Conservation (phyloP, 1,140 invertebrate species). For the Cyclina sinensis region DNA sequence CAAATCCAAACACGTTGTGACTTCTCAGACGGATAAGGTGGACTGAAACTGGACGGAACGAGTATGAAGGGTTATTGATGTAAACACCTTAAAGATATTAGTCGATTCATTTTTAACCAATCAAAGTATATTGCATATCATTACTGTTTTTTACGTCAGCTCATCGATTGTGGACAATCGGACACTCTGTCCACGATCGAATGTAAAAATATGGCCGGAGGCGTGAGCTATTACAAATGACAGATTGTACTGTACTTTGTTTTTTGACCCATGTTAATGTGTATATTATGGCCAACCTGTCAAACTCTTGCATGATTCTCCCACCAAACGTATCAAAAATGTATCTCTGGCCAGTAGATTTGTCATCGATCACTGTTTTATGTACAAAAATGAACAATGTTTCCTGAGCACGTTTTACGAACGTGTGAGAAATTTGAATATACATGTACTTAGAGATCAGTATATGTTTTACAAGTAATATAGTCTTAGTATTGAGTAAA, state of each 20-base stretch:
- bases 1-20: not conserved
- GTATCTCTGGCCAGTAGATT: not conserved
- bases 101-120: not conserved
- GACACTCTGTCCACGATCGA: not conserved
- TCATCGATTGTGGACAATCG: not conserved
- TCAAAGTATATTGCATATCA: constrained; percentile 8
- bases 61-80: not conserved
- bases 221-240: not conserved
- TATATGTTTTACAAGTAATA: too few species aligned
- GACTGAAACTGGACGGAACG: not conserved
- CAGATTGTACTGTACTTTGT: not conserved
- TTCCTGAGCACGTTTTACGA: too few species aligned
- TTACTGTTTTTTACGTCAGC: not conserved
- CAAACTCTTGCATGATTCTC: not conserved
- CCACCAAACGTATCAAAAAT: not conserved
- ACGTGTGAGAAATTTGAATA: too few species aligned
- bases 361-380: too few species aligned
- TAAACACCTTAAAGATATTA: too few species aligned
- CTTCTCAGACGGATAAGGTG: not conserved
- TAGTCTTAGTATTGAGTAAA: too few species aligned
- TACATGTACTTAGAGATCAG: too few species aligned
- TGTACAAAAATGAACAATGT: too few species aligned
- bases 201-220: not conserved
- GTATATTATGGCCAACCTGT: not conserved
- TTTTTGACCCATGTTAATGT: not conserved